Evolutionary conservation across 2,888 invertebrate species (phyloP).

Genomic region (Nemoura dubitans): DNA sequence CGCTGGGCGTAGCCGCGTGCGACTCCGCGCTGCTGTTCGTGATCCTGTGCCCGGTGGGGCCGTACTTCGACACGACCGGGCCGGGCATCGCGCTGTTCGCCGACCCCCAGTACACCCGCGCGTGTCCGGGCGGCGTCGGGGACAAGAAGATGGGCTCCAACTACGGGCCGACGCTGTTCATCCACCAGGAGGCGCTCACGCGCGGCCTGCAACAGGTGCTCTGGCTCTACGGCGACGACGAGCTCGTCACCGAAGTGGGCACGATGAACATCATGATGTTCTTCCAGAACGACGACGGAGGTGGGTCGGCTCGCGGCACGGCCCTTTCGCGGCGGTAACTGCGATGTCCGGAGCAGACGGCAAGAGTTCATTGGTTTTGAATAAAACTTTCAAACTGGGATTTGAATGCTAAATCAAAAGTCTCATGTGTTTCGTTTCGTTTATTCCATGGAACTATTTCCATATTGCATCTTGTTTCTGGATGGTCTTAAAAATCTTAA

Average conservation of each 20-base stretch:
- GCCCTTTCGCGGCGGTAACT: too few species aligned
- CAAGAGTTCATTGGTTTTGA: too few species aligned
- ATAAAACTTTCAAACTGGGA: too few species aligned
- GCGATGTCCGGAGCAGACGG: too few species aligned
- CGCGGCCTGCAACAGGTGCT: slow-evolving; percentile 92
- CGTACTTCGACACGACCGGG: slow-evolving; percentile 79
- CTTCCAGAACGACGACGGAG: slow-evolving; percentile 88
- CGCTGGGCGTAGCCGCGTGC: slow-evolving; percentile 88
- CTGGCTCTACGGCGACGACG: slow-evolving; percentile 94
- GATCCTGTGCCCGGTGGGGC: slow-evolving; percentile 91
- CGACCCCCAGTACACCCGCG: slow-evolving; percentile 83
- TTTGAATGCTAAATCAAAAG: too few species aligned
- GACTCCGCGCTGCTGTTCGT: slow-evolving; percentile 91
- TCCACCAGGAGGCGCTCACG: slow-evolving; percentile 78
- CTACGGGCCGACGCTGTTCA: slow-evolving; percentile 86
- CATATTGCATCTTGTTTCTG: too few species aligned
- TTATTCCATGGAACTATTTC: too few species aligned
- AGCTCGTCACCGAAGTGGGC: slow-evolving; percentile 95
- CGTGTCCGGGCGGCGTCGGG: slow-evolving; percentile 80
- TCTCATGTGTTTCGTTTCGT: too few species aligned
- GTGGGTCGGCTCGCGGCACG: slow-evolving; percentile 67
- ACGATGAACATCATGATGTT: slow-evolving; percentile 98
- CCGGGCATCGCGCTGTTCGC: slow-evolving; percentile 88
- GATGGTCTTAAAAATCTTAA: too few species aligned
- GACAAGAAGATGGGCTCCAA: slow-evolving; percentile 95